These are phyloP conservation scores for Neosalanx taihuensis DNA, from an alignment of 2,797 vertebrate species.

Conservation along the genomic window DNA sequence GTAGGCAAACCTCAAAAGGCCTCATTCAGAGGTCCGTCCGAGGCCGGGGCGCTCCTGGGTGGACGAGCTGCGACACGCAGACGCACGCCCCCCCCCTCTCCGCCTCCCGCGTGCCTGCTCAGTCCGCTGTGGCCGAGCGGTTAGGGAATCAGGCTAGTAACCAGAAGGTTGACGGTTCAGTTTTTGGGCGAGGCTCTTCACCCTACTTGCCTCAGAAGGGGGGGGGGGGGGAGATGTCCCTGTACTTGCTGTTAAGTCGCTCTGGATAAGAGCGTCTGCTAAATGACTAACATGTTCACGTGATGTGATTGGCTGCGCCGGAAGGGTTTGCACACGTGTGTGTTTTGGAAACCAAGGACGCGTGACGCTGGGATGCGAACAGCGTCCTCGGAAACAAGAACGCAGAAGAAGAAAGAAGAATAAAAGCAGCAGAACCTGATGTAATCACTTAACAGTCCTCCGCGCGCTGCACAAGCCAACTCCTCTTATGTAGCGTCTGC, in stretches of 20 bases:
- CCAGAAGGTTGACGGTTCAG: too few relatives aligned
- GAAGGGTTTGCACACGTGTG: neutral
- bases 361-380: neutral
- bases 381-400: neutral
- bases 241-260: too few relatives aligned
- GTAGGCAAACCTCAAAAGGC: constrained; percentile 65
- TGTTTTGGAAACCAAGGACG: neutral
- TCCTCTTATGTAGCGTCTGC: too few relatives aligned
- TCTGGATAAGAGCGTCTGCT: too few relatives aligned
- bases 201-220: too few relatives aligned
- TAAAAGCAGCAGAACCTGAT: neutral
- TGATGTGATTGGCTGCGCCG: too few relatives aligned
- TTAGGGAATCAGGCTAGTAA: too few relatives aligned
- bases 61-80: constrained; percentile 58
- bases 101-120: constrained; percentile 13
- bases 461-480: too few relatives aligned
- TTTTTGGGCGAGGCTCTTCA: too few relatives aligned
- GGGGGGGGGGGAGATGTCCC: neutral
- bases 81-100: constrained; percentile 46
- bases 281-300: too few relatives aligned
- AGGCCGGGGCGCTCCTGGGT: constrained; percentile 37
- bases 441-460: neutral
- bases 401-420: neutral
- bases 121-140: too few relatives aligned
- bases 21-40: constrained; percentile 59